A percentile compares a stretch with the other conserved stretches of the same genome.
These are phyloP conservation scores for Neoniphon sammara DNA, from an alignment of 2,797 vertebrate genomes.

Conservation along the genomic window DNA sequence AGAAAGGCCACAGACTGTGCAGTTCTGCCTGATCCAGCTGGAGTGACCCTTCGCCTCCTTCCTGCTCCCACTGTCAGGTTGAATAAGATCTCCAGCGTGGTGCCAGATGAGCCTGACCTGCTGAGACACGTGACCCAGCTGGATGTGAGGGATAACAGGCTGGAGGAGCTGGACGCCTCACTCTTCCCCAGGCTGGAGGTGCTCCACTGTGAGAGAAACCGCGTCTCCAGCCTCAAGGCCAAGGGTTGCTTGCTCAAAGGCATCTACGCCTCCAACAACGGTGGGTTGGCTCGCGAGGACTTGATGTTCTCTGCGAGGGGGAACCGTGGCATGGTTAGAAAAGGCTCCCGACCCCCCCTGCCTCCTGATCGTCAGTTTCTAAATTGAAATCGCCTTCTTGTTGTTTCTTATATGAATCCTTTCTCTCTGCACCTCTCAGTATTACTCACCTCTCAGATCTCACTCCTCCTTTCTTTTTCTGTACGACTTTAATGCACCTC, in stretches of 20 bases:
- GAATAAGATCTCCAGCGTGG: slow-evolving; percentile 89
- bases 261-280: slow-evolving; percentile 90
- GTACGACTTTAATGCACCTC: not conserved
- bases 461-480: not conserved
- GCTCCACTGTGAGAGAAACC: slow-evolving; percentile 96
- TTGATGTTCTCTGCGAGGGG: not conserved
- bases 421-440: slow-evolving; percentile 9
- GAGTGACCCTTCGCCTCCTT: slow-evolving; percentile 51
- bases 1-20: slow-evolving; percentile 53
- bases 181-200: slow-evolving; percentile 92
- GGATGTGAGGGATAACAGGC: slow-evolving; percentile 93
- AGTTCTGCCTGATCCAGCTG: slow-evolving; percentile 38
- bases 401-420: not conserved
- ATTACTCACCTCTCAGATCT: slow-evolving; percentile 8
- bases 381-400: slow-evolving; percentile 5
- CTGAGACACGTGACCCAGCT: slow-evolving; percentile 93
- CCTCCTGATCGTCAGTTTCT: slow-evolving; percentile 1
- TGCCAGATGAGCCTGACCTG: slow-evolving; percentile 88
- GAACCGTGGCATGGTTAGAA: not conserved
- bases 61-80: slow-evolving; percentile 81
- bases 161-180: slow-evolving; percentile 88
- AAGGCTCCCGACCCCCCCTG: not conserved
- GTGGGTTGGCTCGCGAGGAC: slow-evolving; percentile 75
- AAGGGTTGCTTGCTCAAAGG: slow-evolving; percentile 91
- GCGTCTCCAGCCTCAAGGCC: slow-evolving; percentile 85